Evolutionary conservation across 2,113 vertebrate species (phyloP).

Genomic region (Saccopteryx bilineata): DNA sequence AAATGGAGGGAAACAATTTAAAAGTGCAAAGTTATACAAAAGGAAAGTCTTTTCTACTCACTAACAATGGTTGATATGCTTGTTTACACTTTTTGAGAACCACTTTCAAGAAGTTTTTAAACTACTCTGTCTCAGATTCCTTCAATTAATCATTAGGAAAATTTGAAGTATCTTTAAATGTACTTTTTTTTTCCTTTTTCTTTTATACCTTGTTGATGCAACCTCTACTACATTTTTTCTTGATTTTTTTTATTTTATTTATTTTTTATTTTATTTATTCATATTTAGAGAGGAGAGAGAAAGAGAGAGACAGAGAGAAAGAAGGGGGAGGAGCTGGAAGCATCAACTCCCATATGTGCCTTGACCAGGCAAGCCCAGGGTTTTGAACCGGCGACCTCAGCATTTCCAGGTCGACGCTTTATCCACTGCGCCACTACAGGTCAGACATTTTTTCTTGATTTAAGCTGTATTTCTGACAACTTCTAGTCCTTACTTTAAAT

Average conservation of each 20-base stretch:
- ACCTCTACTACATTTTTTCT: not conserved
- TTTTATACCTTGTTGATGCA: not conserved
- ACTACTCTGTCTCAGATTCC: not conserved
- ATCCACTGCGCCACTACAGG: no score
- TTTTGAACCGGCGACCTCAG: no score
- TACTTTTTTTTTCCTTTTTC: not conserved
- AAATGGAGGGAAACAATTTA: not conserved
- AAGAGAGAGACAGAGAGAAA: no score
- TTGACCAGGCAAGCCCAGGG: no score
- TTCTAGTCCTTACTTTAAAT: not conserved
- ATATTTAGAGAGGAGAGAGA: no score
- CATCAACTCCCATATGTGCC: no score
- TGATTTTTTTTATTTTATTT: no score
- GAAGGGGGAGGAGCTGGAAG: no score
- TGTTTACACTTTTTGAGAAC: not conserved
- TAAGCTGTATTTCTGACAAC: not conserved
- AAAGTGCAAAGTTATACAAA: not conserved
- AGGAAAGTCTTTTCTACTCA: not conserved
- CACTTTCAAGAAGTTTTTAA: not conserved
- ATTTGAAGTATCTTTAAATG: not conserved
- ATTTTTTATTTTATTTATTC: no score
- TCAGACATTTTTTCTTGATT: not conserved
- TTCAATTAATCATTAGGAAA: not conserved
- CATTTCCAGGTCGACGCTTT: no score
- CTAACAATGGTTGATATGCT: not conserved